Evolutionary conservation across 1,140 invertebrate species (phyloP).

Genomic region (Hycleus cichorii): DNA sequence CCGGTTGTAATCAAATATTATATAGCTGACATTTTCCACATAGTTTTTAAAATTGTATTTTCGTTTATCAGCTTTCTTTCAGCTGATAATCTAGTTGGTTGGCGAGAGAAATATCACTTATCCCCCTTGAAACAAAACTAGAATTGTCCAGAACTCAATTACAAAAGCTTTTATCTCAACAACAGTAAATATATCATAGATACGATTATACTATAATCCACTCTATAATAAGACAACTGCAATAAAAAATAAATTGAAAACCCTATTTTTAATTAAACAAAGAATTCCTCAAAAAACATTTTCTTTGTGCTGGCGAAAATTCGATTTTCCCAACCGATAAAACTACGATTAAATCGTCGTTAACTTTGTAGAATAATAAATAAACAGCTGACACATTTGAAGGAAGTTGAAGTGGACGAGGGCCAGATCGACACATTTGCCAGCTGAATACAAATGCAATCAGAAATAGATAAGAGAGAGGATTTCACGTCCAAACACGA

Average conservation of each 20-base stretch:
- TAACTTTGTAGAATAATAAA: constrained; percentile 18
- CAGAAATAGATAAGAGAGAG: constrained; percentile 11
- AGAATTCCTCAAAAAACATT: no score
- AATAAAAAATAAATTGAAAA: no score
- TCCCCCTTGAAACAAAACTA: not conserved
- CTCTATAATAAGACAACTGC: no score
- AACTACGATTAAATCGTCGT: no score
- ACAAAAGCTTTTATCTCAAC: no score
- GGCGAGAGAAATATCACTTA: constrained; percentile 9
- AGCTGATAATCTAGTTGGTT: constrained; percentile 27
- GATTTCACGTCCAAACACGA: constrained; percentile 6
- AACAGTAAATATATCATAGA: no score
- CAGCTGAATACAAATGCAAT: constrained; percentile 25
- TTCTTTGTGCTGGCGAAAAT: no score
- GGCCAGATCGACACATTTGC: constrained; percentile 18
- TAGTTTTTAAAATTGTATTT: constrained; percentile 35
- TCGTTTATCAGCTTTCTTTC: constrained; percentile 30
- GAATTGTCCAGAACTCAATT: no score
- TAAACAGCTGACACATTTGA: constrained; percentile 14
- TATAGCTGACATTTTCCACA: constrained; percentile 34
- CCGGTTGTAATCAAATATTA: constrained; percentile 27
- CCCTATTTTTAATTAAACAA: no score
- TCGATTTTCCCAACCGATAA: no score
- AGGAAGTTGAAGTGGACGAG: constrained; percentile 21
- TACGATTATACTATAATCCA: no score